Evolutionary conservation across 2,888 invertebrate genomes (phyloP).

Genomic region (Creontiades dilutus): DNA sequence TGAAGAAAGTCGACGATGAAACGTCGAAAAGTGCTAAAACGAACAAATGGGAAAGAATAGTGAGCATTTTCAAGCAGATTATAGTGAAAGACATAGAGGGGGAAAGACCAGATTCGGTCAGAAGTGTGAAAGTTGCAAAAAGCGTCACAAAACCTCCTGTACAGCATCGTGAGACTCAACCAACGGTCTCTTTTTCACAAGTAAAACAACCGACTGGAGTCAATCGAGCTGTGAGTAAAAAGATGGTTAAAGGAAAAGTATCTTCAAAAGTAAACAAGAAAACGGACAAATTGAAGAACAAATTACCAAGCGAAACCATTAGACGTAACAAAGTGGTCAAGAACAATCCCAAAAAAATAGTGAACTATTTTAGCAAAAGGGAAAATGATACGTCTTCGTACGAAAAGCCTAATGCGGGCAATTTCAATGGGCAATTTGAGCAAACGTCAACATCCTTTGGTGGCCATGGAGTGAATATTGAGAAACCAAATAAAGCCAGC

Average conservation of each 20-base stretch:
- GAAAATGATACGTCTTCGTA: background rate
- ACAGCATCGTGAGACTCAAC: background rate
- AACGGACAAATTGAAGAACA: background rate
- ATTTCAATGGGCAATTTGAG: background rate
- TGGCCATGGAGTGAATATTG: background rate
- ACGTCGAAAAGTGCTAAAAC: slow-evolving; percentile 8
- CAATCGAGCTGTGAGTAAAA: background rate
- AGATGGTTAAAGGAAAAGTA: background rate
- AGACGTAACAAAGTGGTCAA: slow-evolving; percentile 35
- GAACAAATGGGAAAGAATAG: slow-evolving; percentile 58
- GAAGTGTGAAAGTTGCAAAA: background rate
- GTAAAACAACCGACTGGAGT: background rate
- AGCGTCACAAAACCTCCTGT: background rate
- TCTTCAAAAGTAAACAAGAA: slow-evolving; percentile 30
- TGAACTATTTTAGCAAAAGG: slow-evolving; percentile 59
- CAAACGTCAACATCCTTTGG: background rate
- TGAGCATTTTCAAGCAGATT: slow-evolving; percentile 48
- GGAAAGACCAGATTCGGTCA: background rate
- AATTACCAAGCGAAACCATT: background rate
- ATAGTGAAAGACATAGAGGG: slow-evolving; percentile 49
- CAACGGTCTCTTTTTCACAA: background rate
- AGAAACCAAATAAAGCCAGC: background rate
- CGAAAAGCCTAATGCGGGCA: background rate
- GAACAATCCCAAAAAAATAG: slow-evolving; percentile 62
- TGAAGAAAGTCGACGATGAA: slow-evolving; percentile 2